phyloP scores from a whole-genome alignment of 2,113 vertebrate genomes.

The Malurus cyaneus region DNA sequence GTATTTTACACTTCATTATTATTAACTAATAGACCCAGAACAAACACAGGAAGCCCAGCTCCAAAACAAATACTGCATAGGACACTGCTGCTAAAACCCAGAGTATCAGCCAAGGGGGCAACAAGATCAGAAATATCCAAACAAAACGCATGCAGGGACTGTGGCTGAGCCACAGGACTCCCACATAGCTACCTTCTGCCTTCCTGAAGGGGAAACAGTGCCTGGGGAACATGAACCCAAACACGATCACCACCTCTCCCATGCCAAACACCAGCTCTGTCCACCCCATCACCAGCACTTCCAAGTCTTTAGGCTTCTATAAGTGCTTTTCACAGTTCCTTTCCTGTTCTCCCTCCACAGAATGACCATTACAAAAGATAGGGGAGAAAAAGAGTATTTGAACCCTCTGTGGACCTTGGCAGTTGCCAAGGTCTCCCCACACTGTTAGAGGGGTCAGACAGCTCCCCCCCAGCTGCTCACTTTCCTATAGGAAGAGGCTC shows the following conservation, averaged over 20 bases:
- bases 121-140: constrained; percentile 24
- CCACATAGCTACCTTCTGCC: not conserved
- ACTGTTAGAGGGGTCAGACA: not conserved
- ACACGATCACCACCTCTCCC: not conserved
- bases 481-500: not conserved
- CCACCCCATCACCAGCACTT: not conserved
- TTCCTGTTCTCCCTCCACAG: not conserved
- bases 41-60: not conserved
- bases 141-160: not conserved
- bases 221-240: not conserved
- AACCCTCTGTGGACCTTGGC: not conserved
- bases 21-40: not conserved
- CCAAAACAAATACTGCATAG: not conserved
- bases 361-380: not conserved
- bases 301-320: not conserved
- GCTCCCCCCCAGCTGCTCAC: not conserved
- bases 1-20: not conserved
- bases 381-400: not conserved
- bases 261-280: not conserved
- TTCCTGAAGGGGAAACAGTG: not conserved
- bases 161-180: not conserved
- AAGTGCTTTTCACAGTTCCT: not conserved
- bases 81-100: not conserved
- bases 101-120: not conserved
- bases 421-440: not conserved